A percentile compares a stretch with the other conserved stretches of the same genome.
Evolutionary conservation across 2,113 vertebrate species (phyloP).

Genomic region (Calidris pugnax): DNA sequence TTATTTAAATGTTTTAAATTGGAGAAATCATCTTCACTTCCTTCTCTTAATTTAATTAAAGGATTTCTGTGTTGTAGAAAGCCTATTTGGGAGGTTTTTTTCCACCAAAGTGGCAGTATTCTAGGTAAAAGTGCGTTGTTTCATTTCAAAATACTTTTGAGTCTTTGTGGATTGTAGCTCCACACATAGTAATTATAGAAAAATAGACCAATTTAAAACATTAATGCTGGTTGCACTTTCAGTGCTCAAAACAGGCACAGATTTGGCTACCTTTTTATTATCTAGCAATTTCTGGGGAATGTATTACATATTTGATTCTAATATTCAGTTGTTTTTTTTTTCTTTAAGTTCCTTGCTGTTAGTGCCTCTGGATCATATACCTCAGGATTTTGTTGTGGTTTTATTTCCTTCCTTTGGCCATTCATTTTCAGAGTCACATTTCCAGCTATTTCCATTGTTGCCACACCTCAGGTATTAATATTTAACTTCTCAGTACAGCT

Average conservation of each 20-base stretch:
- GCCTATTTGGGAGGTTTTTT: not conserved
- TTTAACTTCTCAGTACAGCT: not conserved
- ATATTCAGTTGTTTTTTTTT: conserved; percentile 3
- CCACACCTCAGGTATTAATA: not conserved
- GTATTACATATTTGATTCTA: not conserved
- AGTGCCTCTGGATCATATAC: not conserved
- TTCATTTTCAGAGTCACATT: conserved; percentile 5
- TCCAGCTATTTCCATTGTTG: not conserved
- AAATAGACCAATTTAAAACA: not conserved
- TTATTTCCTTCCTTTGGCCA: not conserved
- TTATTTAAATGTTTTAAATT: not conserved
- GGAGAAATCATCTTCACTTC: not conserved
- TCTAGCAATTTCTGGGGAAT: not conserved
- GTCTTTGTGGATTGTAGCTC: not conserved
- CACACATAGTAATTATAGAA: not conserved
- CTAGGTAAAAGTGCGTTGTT: not conserved
- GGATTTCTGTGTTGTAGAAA: not conserved
- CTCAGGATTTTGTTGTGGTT: not conserved
- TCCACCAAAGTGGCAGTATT: not conserved
- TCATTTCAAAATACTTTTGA: conserved; percentile 8
- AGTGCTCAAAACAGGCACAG: not conserved
- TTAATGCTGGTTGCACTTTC: not conserved
- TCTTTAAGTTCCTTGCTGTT: not conserved
- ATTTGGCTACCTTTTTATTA: not conserved
- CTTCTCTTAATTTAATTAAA: conserved; percentile 2